Percentiles rank a stretch among this genome's conserved stretches.
phyloP scores from a whole-genome alignment of 2,113 vertebrate species.

The Tursiops truncatus region DNA sequence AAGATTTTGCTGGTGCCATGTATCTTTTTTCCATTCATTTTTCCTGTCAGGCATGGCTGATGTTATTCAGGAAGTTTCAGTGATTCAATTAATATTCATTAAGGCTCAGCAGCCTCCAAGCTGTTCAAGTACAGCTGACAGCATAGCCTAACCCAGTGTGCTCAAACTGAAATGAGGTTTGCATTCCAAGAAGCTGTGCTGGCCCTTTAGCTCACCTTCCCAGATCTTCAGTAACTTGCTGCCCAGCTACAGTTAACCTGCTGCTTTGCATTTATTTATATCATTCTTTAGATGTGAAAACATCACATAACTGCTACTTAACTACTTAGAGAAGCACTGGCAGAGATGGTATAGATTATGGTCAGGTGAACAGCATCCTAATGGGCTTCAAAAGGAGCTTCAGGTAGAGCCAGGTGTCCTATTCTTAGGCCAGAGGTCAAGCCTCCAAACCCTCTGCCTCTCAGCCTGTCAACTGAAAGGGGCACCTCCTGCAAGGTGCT shows the following conservation, averaged over 20 bases:
- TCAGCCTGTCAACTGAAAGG: not conserved
- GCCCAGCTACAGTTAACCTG: not conserved
- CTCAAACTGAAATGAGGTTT: not conserved
- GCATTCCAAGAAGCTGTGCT: not conserved
- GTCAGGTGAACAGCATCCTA: not conserved
- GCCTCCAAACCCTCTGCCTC: not conserved
- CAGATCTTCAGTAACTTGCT: not conserved
- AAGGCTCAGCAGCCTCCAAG: not conserved
- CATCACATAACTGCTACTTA: not conserved
- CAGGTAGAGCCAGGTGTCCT: not conserved
- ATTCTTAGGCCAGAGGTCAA: not conserved
- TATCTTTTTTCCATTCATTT: constrained; percentile 44
- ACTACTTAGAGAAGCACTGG: not conserved
- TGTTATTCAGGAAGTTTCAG: constrained; percentile 10
- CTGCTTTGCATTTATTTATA: not conserved
- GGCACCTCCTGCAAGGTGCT: not conserved
- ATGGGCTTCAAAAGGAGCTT: not conserved
- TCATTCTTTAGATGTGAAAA: constrained; percentile 23
- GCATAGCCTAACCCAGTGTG: not conserved
- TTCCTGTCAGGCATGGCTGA: not conserved
- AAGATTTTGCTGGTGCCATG: not conserved
- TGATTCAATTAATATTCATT: constrained; percentile 17
- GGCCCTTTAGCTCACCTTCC: not conserved
- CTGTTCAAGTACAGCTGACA: not conserved
- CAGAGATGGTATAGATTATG: not conserved